phyloP scores from a whole-genome alignment of 2,797 vertebrate genomes.

The Tapirus indicus region DNA sequence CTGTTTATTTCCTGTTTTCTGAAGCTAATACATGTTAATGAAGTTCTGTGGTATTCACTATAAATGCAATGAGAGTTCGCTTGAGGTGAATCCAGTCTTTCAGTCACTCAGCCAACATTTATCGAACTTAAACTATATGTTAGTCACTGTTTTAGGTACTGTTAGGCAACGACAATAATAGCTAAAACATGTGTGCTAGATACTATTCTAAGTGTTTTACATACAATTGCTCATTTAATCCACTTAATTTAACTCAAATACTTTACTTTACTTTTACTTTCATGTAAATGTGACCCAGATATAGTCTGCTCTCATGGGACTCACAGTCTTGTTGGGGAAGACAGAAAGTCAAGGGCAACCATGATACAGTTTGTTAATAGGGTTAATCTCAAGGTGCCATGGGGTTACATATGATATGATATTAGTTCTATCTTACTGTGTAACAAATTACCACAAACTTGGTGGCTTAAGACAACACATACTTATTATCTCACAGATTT shows the following conservation, averaged over 20 bases:
- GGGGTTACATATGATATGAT: neutral
- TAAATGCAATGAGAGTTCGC: neutral
- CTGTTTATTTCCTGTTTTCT: neutral
- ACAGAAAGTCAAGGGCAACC: neutral
- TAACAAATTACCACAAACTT: neutral
- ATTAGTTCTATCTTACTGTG: neutral
- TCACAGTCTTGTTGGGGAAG: neutral
- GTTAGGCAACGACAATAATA: neutral
- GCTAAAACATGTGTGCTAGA: neutral
- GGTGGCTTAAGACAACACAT: neutral
- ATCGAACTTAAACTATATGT: neutral
- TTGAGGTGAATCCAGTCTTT: neutral
- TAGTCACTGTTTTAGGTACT: neutral
- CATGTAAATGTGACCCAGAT: conserved; percentile 11
- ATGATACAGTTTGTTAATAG: neutral
- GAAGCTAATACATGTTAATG: neutral
- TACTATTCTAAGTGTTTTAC: neutral
- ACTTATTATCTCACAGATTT: neutral
- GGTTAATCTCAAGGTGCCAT: neutral
- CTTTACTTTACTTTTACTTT: neutral
- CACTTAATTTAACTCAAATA: neutral
- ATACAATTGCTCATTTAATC: neutral
- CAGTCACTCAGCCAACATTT: neutral
- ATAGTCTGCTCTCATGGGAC: neutral
- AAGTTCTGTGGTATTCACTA: neutral